Conservation (phyloP, 1,140 invertebrate species). For the Hydropsyche tenuis region DNA sequence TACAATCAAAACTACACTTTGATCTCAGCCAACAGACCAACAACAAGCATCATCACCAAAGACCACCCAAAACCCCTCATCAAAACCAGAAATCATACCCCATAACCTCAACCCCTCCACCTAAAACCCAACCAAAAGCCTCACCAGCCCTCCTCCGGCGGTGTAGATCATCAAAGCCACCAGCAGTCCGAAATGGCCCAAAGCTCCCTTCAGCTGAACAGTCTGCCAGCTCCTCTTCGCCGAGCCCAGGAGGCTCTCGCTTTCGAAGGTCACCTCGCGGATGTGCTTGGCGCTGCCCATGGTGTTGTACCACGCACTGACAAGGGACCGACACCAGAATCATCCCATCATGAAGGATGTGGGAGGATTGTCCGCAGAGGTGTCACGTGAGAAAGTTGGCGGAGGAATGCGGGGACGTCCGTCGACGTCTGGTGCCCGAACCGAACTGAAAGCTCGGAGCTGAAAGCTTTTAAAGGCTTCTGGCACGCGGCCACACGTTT, state of each 20-base stretch:
- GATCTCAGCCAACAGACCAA: too few relatives aligned
- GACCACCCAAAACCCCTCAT: too few relatives aligned
- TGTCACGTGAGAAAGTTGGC: too few relatives aligned
- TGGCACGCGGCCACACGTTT: background rate
- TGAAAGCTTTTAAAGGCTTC: background rate
- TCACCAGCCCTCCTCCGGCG: conserved; percentile 75
- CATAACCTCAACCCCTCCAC: too few relatives aligned
- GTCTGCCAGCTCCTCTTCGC: conserved; percentile 58
- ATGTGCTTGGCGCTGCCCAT: conserved; percentile 50
- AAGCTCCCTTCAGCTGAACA: conserved; percentile 65
- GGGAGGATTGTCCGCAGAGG: too few relatives aligned
- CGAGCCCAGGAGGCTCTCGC: conserved; percentile 59
- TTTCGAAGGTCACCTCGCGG: conserved; percentile 59
- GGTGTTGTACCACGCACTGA: background rate
- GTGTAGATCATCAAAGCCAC: conserved; percentile 76
- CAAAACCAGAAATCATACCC: background rate
- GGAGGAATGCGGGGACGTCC: too few relatives aligned
- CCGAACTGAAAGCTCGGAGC: background rate
- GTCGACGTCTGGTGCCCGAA: too few relatives aligned
- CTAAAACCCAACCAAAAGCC: too few relatives aligned
- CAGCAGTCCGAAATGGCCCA: conserved; percentile 74
- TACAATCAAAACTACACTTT: too few relatives aligned
- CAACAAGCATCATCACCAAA: too few relatives aligned
- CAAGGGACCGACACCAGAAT: background rate
- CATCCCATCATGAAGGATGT: background rate